Evolutionary conservation across 1,140 invertebrate species (phyloP), one percentile per base, ranked within the genome.

Genomic region (Watersipora subatra): DNA sequence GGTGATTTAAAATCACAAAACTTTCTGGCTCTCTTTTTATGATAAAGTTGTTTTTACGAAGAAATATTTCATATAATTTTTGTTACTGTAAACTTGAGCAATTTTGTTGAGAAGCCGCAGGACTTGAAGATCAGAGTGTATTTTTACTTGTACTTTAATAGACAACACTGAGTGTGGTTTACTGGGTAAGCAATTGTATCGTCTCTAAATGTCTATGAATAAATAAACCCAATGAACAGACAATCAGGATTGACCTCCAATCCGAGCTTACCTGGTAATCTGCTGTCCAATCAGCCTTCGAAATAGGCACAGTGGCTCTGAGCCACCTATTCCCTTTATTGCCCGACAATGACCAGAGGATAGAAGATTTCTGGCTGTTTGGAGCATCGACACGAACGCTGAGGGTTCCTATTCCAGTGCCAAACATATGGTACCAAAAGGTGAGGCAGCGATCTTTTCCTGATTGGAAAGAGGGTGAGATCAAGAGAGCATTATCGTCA

Each of bases 291-390:
- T 63, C 69, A 30, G 75, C 69, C 25, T 70, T 68, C 1, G 34
- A n/a, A 12, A 46, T n/a, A 12, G 34, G 34, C 34, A 75, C 55
- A 25, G 71, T 66, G 3, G 70, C 66, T 28, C 71, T 67, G 25
- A 66, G 64, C 76, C 76, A 77, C 26, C 67, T 57, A 63, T 73
- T 72, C 22, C 75, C 75, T 64, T 77, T 73, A 66, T 75, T 68
- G 57, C 73, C 72, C 26, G 68, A 71, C n/a, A 68, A 62, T 63
- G 69, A 69, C 73, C 73, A 74, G 7, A 75, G 30, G 22, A 70
- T 34, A 2, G 66, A 28, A n/a, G 69, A 69, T 25, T 64, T 61
- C 15, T 59, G 59, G 0, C 63, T 61, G 57, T 64, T 67, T 22
- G 71, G 71, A 57, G 68, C 64, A 64, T 76, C 73, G n/a, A 76